Base-by-base conservation (phyloP, 2,113 vertebrate genomes). In the Mastomys natalensis region DNA sequence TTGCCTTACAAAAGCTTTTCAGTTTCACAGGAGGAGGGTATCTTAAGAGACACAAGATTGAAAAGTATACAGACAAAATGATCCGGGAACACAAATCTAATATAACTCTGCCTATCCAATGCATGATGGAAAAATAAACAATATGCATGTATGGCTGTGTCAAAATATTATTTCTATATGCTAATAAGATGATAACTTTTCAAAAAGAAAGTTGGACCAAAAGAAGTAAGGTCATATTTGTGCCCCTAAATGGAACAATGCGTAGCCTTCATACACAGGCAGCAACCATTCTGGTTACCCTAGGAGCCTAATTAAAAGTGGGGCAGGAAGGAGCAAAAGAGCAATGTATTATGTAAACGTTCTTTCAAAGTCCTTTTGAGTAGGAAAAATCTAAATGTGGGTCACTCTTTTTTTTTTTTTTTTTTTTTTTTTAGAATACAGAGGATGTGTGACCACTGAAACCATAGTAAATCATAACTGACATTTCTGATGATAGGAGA, bases 371-470 rank as follows among this genome's bases (percentile, higher is more conserved):
- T 34, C 68, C 48, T 95, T 77, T 95, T 89, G 87, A 55, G 87
- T 62, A 55, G 19, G 78, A 91, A 94, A 86, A 16, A 66, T 86
- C 94, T 87, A 73, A 94, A 95, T 89, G 81, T 92, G 72, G 89
- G 86, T 89, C 87, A 90, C 77, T 70, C 64, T 91, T 58, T 43
- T 89, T 94, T 90, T 86, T 48, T 40, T 91, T 82, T 91, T 43
- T 91, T 94, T 90, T 82, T 55, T 40, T 91, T 94, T 51, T 55
- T 45, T 34, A 73, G 53, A 94, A 90, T 51, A 87, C 91, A 96
- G 68, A 95, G 84, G 12, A 34, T 8, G 0, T 81, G 62, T 89
- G 68, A 80, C 76, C 64, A 93, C 51, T 48, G 78, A 78, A 89
- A 91, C 68, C 40, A 55, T 74, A 84, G 80, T 89, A 64, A 85